Evolutionary conservation across 2,888 invertebrate genomes (phyloP), one percentile per base, ranked within the genome.

Genomic region (Diplazon laetatorius): DNA sequence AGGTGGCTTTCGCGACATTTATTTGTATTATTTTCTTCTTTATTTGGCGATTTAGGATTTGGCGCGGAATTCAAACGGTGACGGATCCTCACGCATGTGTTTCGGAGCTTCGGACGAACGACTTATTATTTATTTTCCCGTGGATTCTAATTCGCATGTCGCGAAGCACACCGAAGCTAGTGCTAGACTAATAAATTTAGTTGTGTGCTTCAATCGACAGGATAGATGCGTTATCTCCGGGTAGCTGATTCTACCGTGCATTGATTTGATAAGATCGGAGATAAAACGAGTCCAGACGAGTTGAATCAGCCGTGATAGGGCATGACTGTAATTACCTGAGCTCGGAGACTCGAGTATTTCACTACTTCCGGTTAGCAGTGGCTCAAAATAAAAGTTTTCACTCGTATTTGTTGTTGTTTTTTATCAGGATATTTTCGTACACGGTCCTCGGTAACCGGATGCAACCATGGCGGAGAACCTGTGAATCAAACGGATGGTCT

Each of bases 201-300:
- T 35, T 37, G 9, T 20, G 9, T n/a, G 50, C 8, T 18, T 20
- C 37, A 12, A 50, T 20, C 48, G n/a, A 9, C 20, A 16, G 30
- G 30, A 9, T 10, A 10, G 20, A 20, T 66, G 35, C 16, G 42
- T 68, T 68, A 68, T 68, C 68, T 55, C 16, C 20, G 68, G 44
- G 42, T 68, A 44, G 52, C 16, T 42, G 42, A 18, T 55, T 55
- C 16, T 37, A 55, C 22, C 4, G 25, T 42, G 37, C 42, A 55
- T 68, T 68, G 55, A 68, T 68, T 55, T 25, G 68, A 68, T 68
- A 68, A 68, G 68, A 68, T 25, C 55, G 22, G 30, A 42, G 50
- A 68, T 10, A 30, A 30, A 30, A 30, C 30, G 30, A 30, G 30
- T 30, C 6, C 30, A 30, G 6, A 30, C 30, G 30, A 30, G 30